Conservation (phyloP, 2,888 invertebrate genomes). For the Philonicus albiceps region DNA sequence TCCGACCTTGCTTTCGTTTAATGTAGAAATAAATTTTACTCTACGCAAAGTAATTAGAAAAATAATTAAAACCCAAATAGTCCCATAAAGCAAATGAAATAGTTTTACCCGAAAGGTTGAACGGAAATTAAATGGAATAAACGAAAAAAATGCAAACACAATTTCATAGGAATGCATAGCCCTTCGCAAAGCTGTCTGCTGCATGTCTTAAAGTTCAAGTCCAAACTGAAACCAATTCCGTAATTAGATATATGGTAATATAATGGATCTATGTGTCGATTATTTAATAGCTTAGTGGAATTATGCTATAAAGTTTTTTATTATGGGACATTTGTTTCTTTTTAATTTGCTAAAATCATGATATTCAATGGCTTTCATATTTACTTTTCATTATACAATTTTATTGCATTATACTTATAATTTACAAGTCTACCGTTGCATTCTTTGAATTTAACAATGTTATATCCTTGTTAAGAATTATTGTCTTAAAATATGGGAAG, state of each 20-base stretch:
- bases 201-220: not conserved
- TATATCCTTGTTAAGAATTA: too few relatives aligned
- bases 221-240: not conserved
- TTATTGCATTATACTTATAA: too few relatives aligned
- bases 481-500: too few relatives aligned
- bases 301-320: not conserved
- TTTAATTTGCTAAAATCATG: too few relatives aligned
- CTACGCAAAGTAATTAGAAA: not conserved
- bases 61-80: not conserved
- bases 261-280: not conserved
- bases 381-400: too few relatives aligned
- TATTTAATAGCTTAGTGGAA: not conserved
- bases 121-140: not conserved
- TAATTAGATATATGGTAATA: too few relatives aligned
- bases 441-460: too few relatives aligned
- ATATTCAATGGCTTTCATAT: too few relatives aligned
- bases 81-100: not conserved
- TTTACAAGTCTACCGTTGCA: too few relatives aligned
- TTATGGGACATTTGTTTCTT: not conserved
- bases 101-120: not conserved
- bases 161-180: not conserved
- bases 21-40: not conserved
- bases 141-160: not conserved
- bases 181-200: not conserved
- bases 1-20: not conserved